phyloP scores from a whole-genome alignment of 2,888 invertebrate genomes.

The Sialis lutaria region DNA sequence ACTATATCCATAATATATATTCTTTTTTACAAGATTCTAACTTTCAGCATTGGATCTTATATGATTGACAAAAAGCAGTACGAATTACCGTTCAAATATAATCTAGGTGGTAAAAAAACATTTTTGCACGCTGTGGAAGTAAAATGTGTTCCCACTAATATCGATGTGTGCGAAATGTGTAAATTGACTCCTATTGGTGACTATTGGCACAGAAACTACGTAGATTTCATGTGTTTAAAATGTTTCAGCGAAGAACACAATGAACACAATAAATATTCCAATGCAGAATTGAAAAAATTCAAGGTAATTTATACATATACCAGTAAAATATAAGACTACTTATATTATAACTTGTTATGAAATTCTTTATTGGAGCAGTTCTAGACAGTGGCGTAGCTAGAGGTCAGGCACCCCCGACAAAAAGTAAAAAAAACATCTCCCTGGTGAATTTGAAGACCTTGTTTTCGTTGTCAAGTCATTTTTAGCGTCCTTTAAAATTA shows the following conservation, averaged over 20 bases:
- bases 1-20: too few relatives aligned
- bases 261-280: conserved; percentile 16
- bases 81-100: conserved; percentile 22
- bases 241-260: conserved; percentile 25
- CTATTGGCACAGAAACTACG: conserved; percentile 27
- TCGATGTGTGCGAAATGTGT: conserved; percentile 26
- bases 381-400: not conserved
- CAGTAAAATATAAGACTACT: not conserved
- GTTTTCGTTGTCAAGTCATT: too few relatives aligned
- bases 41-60: conserved; percentile 1
- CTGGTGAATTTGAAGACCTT: too few relatives aligned
- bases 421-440: too few relatives aligned
- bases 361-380: too few relatives aligned
- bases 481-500: too few relatives aligned
- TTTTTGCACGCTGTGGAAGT: conserved; percentile 26
- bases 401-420: too few relatives aligned
- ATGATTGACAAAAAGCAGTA: conserved; percentile 13
- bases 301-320: conserved; percentile 15
- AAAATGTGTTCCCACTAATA: conserved; percentile 23
- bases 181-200: conserved; percentile 24
- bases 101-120: conserved; percentile 25
- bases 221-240: conserved; percentile 24
- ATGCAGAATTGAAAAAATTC: conserved; percentile 15
- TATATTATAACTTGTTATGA: not conserved
- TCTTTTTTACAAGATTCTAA: not conserved